Evolutionary conservation across 2,888 invertebrate genomes (phyloP).

Genomic region (Epistrophe grossulariae): DNA sequence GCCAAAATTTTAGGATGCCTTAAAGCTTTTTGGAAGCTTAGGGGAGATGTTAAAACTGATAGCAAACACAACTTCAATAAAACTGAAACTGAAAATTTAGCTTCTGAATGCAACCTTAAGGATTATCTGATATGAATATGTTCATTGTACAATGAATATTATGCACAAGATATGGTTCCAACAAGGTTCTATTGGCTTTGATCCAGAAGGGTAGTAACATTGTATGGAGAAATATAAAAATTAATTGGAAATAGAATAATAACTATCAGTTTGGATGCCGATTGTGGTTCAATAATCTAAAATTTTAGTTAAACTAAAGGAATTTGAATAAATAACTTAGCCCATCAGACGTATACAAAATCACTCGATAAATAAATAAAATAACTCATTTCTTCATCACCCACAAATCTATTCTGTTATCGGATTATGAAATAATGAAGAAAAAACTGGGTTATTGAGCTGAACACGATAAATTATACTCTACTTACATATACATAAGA

Average conservation of each 20-base stretch:
- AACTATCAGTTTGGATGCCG: not conserved
- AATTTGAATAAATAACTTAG: too few species aligned
- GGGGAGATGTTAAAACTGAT: not conserved
- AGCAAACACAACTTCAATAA: conserved; percentile 1
- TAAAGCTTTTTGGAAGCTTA: not conserved
- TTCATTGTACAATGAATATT: not conserved
- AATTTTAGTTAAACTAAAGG: too few species aligned
- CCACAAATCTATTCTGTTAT: too few species aligned
- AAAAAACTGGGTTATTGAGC: too few species aligned
- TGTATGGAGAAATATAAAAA: not conserved
- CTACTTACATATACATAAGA: too few species aligned
- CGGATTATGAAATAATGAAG: too few species aligned
- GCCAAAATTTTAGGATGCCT: conserved; percentile 10
- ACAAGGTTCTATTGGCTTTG: not conserved
- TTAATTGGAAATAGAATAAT: not conserved
- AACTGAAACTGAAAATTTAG: not conserved
- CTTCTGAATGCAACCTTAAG: not conserved
- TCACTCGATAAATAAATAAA: too few species aligned
- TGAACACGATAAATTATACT: too few species aligned
- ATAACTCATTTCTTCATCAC: too few species aligned
- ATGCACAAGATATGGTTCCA: too few species aligned
- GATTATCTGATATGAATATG: not conserved
- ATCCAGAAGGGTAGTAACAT: not conserved
- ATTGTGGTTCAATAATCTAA: not conserved
- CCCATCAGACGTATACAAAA: too few species aligned